Evolutionary conservation across 1,140 invertebrate genomes (phyloP).

Genomic region (Drosophila jambulina): DNA sequence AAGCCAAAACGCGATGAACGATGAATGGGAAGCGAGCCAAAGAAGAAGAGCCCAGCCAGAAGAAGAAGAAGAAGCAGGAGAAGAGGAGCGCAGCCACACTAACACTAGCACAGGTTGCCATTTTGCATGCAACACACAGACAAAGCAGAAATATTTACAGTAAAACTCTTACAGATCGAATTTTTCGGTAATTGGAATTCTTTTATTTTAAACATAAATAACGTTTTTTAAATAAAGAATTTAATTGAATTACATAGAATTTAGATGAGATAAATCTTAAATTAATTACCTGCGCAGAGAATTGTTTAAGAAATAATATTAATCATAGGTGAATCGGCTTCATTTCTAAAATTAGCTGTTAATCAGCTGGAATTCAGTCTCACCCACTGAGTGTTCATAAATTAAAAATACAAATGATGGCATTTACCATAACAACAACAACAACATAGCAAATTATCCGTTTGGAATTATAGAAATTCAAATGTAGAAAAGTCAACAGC

Average conservation of each 20-base stretch:
- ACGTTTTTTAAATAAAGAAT: not conserved
- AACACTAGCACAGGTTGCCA: slow-evolving; percentile 44
- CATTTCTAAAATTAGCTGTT: slow-evolving; percentile 1
- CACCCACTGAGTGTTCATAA: slow-evolving; percentile 2
- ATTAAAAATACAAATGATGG: slow-evolving; percentile 10
- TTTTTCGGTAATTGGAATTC: not conserved
- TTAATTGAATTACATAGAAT: not conserved
- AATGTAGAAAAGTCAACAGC: slow-evolving; percentile 6
- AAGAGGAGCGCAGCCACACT: slow-evolving; percentile 6
- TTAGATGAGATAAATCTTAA: not conserved
- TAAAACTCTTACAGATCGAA: not conserved
- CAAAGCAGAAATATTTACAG: slow-evolving; percentile 4
- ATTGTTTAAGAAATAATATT: not conserved
- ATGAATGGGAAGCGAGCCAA: slow-evolving; percentile 32
- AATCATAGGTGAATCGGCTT: not conserved
- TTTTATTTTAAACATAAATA: not conserved
- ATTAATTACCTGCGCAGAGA: not conserved
- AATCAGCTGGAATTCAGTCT: not conserved
- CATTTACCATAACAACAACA: slow-evolving; percentile 2
- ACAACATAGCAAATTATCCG: not conserved
- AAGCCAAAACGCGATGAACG: slow-evolving; percentile 66
- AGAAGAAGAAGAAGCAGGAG: slow-evolving; percentile 19
- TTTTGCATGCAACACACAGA: slow-evolving; percentile 55
- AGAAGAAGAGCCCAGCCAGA: slow-evolving; percentile 45
- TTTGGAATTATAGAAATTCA: slow-evolving; percentile 4